Evolutionary conservation across 2,797 vertebrate species (phyloP), one percentile per base, ranked within the genome.

Genomic region (Ceyx erithaca): DNA sequence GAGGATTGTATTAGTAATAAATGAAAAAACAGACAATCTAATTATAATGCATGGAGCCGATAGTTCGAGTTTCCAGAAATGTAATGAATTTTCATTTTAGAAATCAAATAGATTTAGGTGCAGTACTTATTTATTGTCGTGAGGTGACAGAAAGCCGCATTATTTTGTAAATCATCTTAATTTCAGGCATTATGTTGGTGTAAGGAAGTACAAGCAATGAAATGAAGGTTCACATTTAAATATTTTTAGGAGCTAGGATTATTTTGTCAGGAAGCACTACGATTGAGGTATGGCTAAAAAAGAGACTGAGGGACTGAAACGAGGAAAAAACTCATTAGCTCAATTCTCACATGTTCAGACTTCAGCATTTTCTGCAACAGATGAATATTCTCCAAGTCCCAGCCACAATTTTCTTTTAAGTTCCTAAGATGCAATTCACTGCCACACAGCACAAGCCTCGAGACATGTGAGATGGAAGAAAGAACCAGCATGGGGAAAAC

Each of bases 1-100:
- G 97, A 97, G 96, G 97, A 91, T 78, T 95, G 96, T 97, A 98
- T 98, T 98, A 97, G 97, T 97, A 97, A 98, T 97, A 98, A 97
- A 98, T 97, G 97, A 95, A 97, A 97, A 96, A 96, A 93, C 64
- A 89, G 97, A 93, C 95, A 92, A 96, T 96, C 96, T 97, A 96
- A 98, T 98, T 98, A 98, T 97, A 97, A 97, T 97, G 93, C 97
- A 90, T 92, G 64, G 94, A 97, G 90, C 87, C 96, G 95, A 97
- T 96, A 94, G 95, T 97, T 97, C 96, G 96, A 96, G 86, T 96
- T 93, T 96, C 91, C 94, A 97, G 97, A 97, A 97, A 97, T 95
- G 84, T 87, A 75, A 93, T 91, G 93, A 88, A 96, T 96, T 96
- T 92, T 89, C 80, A 85, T 96, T 96, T 96, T 89, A 85, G 78